These are phyloP conservation scores for Eulacestoma nigropectus DNA, from an alignment of 2,113 vertebrate species.

Conservation along the genomic window DNA sequence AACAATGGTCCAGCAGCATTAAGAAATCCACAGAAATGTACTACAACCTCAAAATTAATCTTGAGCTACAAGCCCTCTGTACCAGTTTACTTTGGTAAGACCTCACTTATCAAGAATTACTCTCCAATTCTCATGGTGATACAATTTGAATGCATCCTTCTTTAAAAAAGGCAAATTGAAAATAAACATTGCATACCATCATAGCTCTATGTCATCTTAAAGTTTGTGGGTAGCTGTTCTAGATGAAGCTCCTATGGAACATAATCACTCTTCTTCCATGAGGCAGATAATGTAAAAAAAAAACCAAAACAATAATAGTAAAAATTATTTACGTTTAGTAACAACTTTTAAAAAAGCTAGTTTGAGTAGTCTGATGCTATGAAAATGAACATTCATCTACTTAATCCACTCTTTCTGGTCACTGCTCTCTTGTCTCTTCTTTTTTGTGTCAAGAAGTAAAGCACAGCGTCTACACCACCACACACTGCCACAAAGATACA, in stretches of 20 bases:
- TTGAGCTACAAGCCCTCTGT: neutral
- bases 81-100: neutral
- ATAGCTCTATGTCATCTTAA: neutral
- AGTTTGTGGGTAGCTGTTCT: neutral
- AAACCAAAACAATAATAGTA: neutral
- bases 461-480: neutral
- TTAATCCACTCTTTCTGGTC: neutral
- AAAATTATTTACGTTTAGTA: neutral
- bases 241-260: neutral
- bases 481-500: fast-evolving
- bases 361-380: neutral
- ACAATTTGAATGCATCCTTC: neutral
- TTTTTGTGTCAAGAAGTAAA: neutral
- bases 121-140: neutral
- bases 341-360: neutral
- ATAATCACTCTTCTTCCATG: neutral
- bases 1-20: neutral
- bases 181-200: neutral
- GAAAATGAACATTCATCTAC: neutral
- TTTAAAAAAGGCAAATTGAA: neutral
- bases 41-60: neutral
- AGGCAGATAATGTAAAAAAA: neutral
- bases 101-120: neutral
- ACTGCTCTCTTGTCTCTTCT: neutral
- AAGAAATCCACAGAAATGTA: neutral